A percentile compares a stretch with the other conserved stretches of the same genome.
Evolutionary conservation across 2,888 invertebrate species (phyloP).

Genomic region (Hypsopygia costalis): DNA sequence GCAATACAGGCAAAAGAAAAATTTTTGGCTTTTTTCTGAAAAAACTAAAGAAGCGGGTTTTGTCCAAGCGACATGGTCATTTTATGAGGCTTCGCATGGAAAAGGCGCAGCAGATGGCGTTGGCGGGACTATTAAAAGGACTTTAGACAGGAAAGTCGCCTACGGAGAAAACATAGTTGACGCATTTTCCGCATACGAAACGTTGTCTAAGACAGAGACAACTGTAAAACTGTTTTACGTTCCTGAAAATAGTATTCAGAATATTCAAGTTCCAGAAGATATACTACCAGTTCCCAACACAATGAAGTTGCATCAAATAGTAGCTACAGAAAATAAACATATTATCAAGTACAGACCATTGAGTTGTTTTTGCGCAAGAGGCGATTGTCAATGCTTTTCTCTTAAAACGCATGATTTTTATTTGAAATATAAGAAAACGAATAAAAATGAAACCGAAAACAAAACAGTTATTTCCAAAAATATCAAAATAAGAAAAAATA

Average conservation of each 20-base stretch:
- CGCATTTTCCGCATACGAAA: neutral
- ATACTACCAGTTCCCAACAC: neutral
- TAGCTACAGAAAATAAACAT: neutral
- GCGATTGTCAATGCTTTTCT: neutral
- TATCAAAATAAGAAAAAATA: neutral
- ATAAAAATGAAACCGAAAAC: neutral
- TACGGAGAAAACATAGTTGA: constrained; percentile 1
- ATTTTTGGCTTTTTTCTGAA: neutral
- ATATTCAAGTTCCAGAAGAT: neutral
- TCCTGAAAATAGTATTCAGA: constrained; percentile 1
- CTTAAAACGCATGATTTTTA: too few relatives aligned
- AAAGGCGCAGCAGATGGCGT: constrained; percentile 9
- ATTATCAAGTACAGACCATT: neutral
- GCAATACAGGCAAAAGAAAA: constrained; percentile 6
- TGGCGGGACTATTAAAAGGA: neutral
- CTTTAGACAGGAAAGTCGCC: neutral
- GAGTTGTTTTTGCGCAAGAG: constrained; percentile 3
- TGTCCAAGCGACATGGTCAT: constrained; percentile 1
- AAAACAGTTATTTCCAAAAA: neutral
- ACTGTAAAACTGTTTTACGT: constrained; percentile 1
- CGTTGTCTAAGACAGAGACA: neutral
- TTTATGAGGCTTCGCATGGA: constrained; percentile 8
- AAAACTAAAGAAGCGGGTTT: neutral
- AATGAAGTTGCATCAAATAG: constrained; percentile 2
- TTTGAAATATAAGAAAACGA: too few relatives aligned